Evolutionary conservation across 2,113 vertebrate genomes (phyloP).

Genomic region (Bagarius yarrelli): DNA sequence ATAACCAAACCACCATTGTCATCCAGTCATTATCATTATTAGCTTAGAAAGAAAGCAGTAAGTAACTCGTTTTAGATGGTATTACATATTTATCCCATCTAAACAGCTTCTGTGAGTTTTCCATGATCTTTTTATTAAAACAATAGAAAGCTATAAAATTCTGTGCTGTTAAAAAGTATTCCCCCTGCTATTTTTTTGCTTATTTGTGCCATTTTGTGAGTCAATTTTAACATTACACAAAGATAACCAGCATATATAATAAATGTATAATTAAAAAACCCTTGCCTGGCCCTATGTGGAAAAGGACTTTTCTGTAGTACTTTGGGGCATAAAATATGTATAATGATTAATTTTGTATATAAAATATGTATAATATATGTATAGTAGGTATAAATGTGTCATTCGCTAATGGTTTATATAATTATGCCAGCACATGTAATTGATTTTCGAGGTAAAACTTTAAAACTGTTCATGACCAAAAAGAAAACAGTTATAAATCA

Average conservation of each 20-base stretch:
- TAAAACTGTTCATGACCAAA: neutral
- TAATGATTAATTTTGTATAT: conserved; percentile 18
- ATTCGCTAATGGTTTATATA: neutral
- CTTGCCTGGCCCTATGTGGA: no score
- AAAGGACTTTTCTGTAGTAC: neutral
- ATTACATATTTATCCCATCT: neutral
- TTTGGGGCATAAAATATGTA: conserved; percentile 16
- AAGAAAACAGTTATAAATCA: neutral
- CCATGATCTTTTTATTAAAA: neutral
- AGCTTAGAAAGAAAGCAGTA: conserved; percentile 2
- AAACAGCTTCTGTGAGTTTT: conserved; percentile 3
- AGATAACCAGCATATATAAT: no score
- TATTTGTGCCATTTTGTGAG: no score
- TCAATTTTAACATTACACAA: no score
- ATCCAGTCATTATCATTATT: conserved; percentile 21
- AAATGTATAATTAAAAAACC: no score
- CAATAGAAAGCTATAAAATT: no score
- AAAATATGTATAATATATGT: conserved; percentile 26
- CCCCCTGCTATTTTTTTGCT: no score
- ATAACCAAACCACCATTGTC: neutral
- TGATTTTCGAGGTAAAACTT: neutral
- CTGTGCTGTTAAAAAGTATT: no score
- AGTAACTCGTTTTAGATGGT: neutral
- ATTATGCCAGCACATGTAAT: neutral
- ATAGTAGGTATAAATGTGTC: conserved; percentile 5